Conservation (phyloP, 2,113 vertebrate species). For the Prionailurus viverrinus region DNA sequence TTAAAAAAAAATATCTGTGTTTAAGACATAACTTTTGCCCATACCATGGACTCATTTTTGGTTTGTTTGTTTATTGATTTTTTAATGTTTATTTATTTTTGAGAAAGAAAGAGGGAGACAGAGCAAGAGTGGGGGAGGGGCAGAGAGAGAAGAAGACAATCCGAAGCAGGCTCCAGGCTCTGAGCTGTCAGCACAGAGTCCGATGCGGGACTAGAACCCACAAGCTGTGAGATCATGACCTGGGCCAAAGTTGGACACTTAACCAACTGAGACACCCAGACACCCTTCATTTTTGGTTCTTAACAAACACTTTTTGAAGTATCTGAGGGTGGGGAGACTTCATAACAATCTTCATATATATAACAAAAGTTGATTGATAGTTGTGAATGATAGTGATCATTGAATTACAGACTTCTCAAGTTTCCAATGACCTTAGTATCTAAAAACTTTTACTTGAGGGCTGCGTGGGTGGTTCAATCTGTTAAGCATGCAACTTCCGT, state of each 20-base stretch:
- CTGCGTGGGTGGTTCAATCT: too few relatives aligned
- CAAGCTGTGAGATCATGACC: too few relatives aligned
- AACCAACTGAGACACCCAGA: too few relatives aligned
- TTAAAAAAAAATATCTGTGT: background rate
- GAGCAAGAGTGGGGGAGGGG: too few relatives aligned
- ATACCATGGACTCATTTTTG: background rate
- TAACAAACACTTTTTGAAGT: background rate
- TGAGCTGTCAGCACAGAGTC: too few relatives aligned
- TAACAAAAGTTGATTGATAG: rapidly evolving
- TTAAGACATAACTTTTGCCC: background rate
- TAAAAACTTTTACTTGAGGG: background rate
- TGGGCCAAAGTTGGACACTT: too few relatives aligned
- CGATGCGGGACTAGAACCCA: too few relatives aligned
- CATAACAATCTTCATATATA: background rate
- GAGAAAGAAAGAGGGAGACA: too few relatives aligned
- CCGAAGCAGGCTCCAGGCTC: too few relatives aligned
- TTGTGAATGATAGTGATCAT: background rate
- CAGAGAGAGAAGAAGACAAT: too few relatives aligned
- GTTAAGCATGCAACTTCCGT: too few relatives aligned
- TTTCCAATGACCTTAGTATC: background rate
- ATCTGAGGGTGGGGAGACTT: background rate
- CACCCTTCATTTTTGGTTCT: background rate
- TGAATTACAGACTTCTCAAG: background rate
- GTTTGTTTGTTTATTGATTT: background rate
- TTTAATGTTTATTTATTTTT: too few relatives aligned